Percentiles rank a stretch among this genome's conserved stretches.
These are phyloP conservation scores for Rotaria magnacalcarata DNA, from an alignment of 2,888 invertebrate species.

Conservation along the genomic window DNA sequence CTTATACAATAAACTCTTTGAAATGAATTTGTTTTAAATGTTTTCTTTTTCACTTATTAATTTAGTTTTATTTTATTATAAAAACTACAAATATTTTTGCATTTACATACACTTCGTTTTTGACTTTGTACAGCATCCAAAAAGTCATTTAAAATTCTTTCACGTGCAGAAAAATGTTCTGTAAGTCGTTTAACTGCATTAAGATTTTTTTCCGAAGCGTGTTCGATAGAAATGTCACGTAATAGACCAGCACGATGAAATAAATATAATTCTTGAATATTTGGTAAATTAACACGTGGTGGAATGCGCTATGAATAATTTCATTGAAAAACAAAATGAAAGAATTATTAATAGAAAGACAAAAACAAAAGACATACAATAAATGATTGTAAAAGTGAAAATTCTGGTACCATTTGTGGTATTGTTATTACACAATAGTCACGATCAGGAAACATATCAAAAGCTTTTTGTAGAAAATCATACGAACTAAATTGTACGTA, in stretches of 20 bases:
- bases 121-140: conserved; percentile 31
- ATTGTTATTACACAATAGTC: conserved; percentile 58
- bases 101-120: conserved; percentile 33
- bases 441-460: conserved; percentile 54
- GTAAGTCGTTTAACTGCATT: conserved; percentile 41
- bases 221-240: conserved; percentile 38
- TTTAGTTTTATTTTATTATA: too few relatives aligned
- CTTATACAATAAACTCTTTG: too few relatives aligned
- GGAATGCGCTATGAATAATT: conserved; percentile 54
- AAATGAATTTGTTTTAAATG: too few relatives aligned
- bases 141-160: conserved; percentile 43
- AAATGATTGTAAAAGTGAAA: conserved; percentile 58
- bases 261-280: conserved; percentile 58
- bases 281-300: conserved; percentile 49
- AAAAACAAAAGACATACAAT: conserved; percentile 52
- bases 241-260: conserved; percentile 57
- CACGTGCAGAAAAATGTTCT: conserved; percentile 25
- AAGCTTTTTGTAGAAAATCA: conserved; percentile 57
- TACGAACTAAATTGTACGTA: conserved; percentile 52
- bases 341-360: background rate
- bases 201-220: conserved; percentile 33
- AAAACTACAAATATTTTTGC: too few relatives aligned
- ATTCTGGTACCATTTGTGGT: conserved; percentile 59
- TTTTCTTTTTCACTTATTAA: too few relatives aligned
- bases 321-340: too few relatives aligned